These are phyloP conservation scores for Caenorhabditis panamensis DNA, from an alignment of 2,888 invertebrate species.

Conservation along the genomic window DNA sequence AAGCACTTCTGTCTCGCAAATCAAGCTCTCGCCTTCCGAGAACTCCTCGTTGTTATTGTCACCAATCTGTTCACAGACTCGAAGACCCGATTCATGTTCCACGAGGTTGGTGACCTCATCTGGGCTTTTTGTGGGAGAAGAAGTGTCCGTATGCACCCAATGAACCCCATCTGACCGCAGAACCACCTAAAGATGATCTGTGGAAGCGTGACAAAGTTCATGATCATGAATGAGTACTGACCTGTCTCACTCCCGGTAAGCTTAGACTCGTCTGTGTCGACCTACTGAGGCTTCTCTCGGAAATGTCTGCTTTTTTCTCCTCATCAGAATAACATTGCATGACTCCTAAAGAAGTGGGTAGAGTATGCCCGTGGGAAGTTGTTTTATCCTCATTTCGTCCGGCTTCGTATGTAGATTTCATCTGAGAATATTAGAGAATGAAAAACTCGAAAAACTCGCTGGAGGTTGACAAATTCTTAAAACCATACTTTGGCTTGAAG, in stretches of 20 bases:
- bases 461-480: background rate
- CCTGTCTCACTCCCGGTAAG: slow-evolving; percentile 70
- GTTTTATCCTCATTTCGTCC: slow-evolving; percentile 56
- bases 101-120: slow-evolving; percentile 73
- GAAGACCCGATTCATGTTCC: slow-evolving; percentile 67
- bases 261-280: slow-evolving; percentile 73
- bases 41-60: slow-evolving; percentile 67
- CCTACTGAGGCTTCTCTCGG: slow-evolving; percentile 62
- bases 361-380: slow-evolving; percentile 14
- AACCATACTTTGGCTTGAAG: slow-evolving; percentile 65
- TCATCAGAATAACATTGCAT: slow-evolving; percentile 63
- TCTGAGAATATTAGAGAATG: slow-evolving; percentile 44
- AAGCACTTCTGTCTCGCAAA: slow-evolving; percentile 64
- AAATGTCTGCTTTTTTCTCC: slow-evolving; percentile 55
- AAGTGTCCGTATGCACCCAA: slow-evolving; percentile 68
- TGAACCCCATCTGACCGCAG: slow-evolving; percentile 75
- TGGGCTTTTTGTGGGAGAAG: slow-evolving; percentile 67
- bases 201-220: background rate
- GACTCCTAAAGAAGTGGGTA: slow-evolving; percentile 38
- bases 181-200: slow-evolving; percentile 60
- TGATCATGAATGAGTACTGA: slow-evolving; percentile 9
- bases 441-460: background rate
- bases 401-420: slow-evolving; percentile 74
- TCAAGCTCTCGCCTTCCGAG: slow-evolving; percentile 60
- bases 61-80: slow-evolving; percentile 73